Evolutionary conservation across 2,888 invertebrate genomes (phyloP), one percentile per base, ranked within the genome.

Genomic region (Melanotus villosus): DNA sequence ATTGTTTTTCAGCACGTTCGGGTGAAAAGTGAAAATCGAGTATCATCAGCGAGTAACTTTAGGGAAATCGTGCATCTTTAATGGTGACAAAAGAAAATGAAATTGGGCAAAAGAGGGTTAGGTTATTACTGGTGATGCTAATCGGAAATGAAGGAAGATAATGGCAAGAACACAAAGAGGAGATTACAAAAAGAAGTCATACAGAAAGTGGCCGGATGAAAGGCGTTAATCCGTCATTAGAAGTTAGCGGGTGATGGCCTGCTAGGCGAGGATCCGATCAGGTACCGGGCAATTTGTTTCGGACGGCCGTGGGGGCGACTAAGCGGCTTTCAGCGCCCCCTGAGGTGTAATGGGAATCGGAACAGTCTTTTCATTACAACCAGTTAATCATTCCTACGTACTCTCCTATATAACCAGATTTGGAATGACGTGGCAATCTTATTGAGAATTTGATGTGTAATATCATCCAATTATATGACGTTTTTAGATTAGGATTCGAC

Each of bases 361-460:
- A 76, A 74, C 73, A 73, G 72, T 73, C 76, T 76, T 66, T 76
- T 74, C 75, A 76, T 76, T 76, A 75, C 71, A 60, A 66, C 64
- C 75, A 54, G 73, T 74, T 75, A 77, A 77, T 77, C 75, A 76
- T 77, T 72, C 58, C 73, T 66, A 45, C 43, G 34, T 71, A 52
- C 62, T 65, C n/a, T n/a, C 57, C 60, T 65, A 65, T 65, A 71
- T 71, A 73, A 76, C 73, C 74, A 76, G 73, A 76, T 77, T 76
- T 76, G 67, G 66, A 75, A 71, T 77, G 76, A 77, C 77, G 54
- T 41, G 70, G 76, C 75, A 73, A 57, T 75, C 71, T 75, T 75
- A 76, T 76, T 75, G 68, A 75, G 65, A 76, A 74, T 72, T 71
- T 75, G 77, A 77, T 76, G 75, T 73, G 75, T 75, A 77, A 77